Evolutionary conservation across 2,888 invertebrate species (phyloP).

Genomic region (Carpatolechia fugitivella): DNA sequence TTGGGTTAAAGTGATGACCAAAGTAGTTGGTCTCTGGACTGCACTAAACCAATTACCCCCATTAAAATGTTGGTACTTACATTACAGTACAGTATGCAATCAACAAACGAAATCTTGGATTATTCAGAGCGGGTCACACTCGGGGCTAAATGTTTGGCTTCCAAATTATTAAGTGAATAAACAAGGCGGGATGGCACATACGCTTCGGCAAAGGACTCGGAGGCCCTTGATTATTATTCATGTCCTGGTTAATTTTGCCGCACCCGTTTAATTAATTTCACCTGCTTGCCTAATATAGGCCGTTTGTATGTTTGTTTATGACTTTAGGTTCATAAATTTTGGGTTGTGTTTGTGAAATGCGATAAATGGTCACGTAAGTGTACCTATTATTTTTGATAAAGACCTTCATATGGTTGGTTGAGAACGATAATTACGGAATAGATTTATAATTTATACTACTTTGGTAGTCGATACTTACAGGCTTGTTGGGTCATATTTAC

Average conservation of each 20-base stretch:
- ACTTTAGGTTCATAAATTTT: constrained; percentile 5
- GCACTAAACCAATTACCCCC: not conserved
- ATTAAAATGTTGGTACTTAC: no score
- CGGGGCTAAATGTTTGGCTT: constrained; percentile 12
- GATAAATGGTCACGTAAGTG: not conserved
- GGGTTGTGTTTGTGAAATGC: not conserved
- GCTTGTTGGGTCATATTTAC: no score
- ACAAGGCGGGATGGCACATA: constrained; percentile 11
- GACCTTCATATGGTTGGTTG: not conserved
- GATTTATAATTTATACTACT: no score
- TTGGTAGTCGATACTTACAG: no score
- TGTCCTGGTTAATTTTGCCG: constrained; percentile 35
- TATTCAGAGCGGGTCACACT: constrained; percentile 8
- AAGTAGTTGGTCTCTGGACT: not conserved
- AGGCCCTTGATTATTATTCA: constrained; percentile 24
- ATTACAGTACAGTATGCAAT: not conserved
- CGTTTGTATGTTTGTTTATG: constrained; percentile 6
- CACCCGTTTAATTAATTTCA: constrained; percentile 43
- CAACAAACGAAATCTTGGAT: constrained; percentile 7
- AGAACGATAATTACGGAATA: no score
- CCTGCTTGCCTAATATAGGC: constrained; percentile 24
- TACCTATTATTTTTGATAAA: not conserved
- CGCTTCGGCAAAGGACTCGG: constrained; percentile 9
- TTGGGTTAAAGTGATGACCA: no score
- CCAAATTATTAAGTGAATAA: constrained; percentile 14